Conservation (phyloP, 2,888 invertebrate species). For the Dichetophora obliterata region DNA sequence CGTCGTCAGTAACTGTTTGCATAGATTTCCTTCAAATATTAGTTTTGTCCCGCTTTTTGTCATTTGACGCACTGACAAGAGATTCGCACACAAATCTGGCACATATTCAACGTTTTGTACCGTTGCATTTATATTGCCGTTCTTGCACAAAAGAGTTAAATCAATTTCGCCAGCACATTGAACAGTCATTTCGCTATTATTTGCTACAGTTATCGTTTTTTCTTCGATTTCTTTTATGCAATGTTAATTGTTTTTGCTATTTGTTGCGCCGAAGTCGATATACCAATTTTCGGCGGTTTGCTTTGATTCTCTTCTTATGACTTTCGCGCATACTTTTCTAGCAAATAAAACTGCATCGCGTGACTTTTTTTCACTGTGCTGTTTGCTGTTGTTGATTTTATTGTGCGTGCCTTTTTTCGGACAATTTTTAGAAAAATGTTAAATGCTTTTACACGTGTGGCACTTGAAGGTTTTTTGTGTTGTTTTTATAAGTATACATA, state of each 20-base stretch:
- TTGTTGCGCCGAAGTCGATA: neutral
- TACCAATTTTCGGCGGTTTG: neutral
- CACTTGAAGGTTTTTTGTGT: constrained; percentile 21
- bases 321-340: neutral
- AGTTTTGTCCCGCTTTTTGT: constrained; percentile 46
- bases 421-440: constrained; percentile 25
- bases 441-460: constrained; percentile 5
- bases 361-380: neutral
- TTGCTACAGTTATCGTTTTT: constrained; percentile 12
- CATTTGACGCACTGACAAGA: constrained; percentile 44
- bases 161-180: constrained; percentile 25
- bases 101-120: constrained; percentile 46
- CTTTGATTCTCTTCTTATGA: too few relatives aligned
- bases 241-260: neutral
- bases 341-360: neutral
- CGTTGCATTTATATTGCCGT: constrained; percentile 19
- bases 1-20: constrained; percentile 40
- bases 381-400: neutral
- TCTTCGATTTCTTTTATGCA: neutral
- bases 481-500: neutral
- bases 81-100: constrained; percentile 41
- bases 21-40: constrained; percentile 47
- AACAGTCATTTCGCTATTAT: too few relatives aligned
- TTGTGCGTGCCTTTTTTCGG: constrained; percentile 6
- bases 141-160: neutral